Percentiles rank a stretch among this genome's conserved stretches.
phyloP scores from a whole-genome alignment of 2,113 vertebrate species.

The Sporophila hypoxantha region DNA sequence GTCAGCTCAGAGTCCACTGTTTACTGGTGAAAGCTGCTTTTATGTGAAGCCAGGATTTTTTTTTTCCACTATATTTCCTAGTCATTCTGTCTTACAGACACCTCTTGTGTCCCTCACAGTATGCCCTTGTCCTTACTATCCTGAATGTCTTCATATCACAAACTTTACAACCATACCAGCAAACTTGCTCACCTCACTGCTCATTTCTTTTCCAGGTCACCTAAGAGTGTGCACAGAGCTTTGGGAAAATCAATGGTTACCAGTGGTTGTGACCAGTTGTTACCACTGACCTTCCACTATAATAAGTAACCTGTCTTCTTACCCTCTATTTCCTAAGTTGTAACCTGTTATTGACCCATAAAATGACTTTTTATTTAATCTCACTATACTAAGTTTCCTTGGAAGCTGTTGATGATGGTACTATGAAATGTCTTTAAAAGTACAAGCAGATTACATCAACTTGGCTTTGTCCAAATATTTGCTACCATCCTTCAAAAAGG shows the following conservation, averaged over 20 bases:
- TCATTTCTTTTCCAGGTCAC: background rate
- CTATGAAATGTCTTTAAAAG: background rate
- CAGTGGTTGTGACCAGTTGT: background rate
- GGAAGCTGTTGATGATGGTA: background rate
- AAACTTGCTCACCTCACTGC: background rate
- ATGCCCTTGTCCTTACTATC: background rate
- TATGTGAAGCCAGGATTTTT: background rate
- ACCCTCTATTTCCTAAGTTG: background rate
- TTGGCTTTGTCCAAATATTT: background rate
- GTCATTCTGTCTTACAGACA: background rate
- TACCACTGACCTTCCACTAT: background rate
- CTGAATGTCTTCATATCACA: background rate
- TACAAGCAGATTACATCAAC: background rate
- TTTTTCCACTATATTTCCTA: background rate
- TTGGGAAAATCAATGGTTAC: background rate
- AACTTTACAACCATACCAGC: background rate
- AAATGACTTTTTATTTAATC: background rate
- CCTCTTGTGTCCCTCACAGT: background rate
- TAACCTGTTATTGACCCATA: background rate
- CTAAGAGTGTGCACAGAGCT: background rate
- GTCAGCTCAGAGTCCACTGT: background rate
- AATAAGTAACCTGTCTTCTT: background rate
- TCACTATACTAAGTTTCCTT: background rate
- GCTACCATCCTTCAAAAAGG: background rate
- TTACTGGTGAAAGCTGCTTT: background rate